Evolutionary conservation across 2,888 invertebrate species (phyloP).

Genomic region (Eremobia ochroleuca): DNA sequence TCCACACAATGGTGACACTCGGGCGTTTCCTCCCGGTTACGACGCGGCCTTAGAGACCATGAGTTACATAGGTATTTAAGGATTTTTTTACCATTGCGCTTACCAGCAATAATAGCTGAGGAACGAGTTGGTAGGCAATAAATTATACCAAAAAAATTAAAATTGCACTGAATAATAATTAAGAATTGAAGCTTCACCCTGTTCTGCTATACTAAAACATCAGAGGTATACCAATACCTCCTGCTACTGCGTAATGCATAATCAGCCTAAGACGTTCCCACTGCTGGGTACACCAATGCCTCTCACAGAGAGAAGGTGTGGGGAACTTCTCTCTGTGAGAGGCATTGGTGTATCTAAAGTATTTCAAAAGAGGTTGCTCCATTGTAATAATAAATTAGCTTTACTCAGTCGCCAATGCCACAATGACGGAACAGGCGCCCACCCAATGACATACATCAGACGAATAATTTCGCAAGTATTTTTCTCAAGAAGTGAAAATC

Average conservation of each 20-base stretch:
- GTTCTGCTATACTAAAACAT: too few species aligned
- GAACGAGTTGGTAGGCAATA: not conserved
- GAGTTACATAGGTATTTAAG: not conserved
- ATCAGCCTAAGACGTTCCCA: too few species aligned
- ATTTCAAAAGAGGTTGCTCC: not conserved
- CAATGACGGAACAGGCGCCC: not conserved
- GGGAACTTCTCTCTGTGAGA: not conserved
- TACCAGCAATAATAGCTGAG: too few species aligned
- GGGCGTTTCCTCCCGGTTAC: too few species aligned
- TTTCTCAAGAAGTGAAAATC: constrained; percentile 60
- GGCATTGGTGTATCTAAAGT: not conserved
- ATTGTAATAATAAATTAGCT: not conserved
- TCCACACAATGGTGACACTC: too few species aligned
- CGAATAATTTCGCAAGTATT: constrained; percentile 31
- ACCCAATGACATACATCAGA: constrained; percentile 20
- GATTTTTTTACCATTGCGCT: not conserved
- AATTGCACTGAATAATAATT: not conserved
- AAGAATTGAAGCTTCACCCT: not conserved
- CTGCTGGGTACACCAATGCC: too few species aligned
- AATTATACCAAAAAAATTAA: not conserved
- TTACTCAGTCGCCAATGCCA: not conserved
- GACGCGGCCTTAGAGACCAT: not conserved
- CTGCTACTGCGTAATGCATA: too few species aligned
- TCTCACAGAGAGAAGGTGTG: too few species aligned
- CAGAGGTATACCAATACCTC: too few species aligned